Evolutionary conservation across 2,888 invertebrate genomes (phyloP).

Genomic region (Clistopyga incitator): DNA sequence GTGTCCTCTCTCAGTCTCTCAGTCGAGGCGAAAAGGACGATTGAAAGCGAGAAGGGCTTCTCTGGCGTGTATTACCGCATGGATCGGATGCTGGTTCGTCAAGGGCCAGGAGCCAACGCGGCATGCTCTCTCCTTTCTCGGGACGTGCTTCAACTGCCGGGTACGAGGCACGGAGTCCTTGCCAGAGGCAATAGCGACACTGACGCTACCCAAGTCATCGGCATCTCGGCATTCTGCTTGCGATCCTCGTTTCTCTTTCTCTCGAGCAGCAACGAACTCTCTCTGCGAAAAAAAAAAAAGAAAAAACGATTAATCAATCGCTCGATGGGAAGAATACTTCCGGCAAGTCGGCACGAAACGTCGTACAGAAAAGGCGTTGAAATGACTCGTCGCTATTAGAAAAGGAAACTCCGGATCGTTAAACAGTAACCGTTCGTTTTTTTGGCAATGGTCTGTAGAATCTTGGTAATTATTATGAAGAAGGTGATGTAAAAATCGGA

Average conservation of each 20-base stretch:
- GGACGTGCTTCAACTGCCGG: constrained; percentile 43
- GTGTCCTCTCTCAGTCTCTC: constrained; percentile 51
- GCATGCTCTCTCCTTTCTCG: constrained; percentile 72
- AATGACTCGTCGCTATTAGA: not conserved
- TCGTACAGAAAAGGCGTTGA: not conserved
- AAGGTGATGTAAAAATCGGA: not conserved
- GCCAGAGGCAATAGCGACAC: constrained; percentile 16
- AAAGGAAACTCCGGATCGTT: not conserved
- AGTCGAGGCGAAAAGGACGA: not conserved
- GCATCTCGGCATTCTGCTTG: constrained; percentile 73
- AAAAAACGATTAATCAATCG: constrained; percentile 14
- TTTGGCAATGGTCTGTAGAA: not conserved
- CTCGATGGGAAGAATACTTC: not conserved
- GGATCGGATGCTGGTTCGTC: constrained; percentile 78
- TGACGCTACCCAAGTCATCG: constrained; percentile 34
- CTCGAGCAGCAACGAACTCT: constrained; percentile 55
- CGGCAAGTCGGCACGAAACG: not conserved
- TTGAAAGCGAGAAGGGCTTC: constrained; percentile 5
- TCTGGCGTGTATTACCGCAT: constrained; percentile 70
- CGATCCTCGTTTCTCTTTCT: constrained; percentile 53
- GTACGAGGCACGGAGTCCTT: constrained; percentile 19
- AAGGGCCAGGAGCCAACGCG: constrained; percentile 76
- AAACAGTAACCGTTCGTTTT: not conserved
- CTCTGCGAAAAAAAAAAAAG: constrained; percentile 23
- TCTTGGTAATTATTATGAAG: not conserved